Conservation (phyloP, 64 coral and sea anemone genomes). For the Montipora capricornis region DNA sequence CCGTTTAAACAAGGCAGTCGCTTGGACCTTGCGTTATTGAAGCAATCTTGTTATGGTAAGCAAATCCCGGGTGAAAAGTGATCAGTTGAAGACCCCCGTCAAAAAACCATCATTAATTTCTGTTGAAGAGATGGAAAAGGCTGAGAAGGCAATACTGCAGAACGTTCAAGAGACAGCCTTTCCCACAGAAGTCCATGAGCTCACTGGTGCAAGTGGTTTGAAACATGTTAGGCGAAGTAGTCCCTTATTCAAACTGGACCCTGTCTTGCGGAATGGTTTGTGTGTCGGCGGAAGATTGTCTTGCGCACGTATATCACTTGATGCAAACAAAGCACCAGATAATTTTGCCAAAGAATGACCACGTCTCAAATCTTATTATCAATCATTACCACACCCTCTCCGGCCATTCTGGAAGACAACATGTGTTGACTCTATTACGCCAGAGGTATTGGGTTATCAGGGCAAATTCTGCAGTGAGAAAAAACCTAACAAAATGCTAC, state of each 20-base stretch:
- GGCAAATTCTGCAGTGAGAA: neutral
- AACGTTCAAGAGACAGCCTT: too few species aligned
- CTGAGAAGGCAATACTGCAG: too few species aligned
- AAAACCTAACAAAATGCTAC: neutral
- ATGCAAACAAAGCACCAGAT: slow-evolving; percentile 47
- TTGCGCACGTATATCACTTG: neutral
- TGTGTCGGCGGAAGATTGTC: slow-evolving; percentile 51
- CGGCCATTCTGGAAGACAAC: slow-evolving; percentile 34
- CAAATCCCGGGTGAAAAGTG: neutral
- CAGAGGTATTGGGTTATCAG: slow-evolving; percentile 12
- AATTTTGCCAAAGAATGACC: slow-evolving; percentile 34
- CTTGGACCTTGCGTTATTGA: slow-evolving; percentile 52
- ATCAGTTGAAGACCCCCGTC: neutral
- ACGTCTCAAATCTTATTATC: slow-evolving; percentile 25
- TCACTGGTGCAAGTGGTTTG: neutral
- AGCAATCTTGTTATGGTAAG: neutral
- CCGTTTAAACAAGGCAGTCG: slow-evolving; percentile 53
- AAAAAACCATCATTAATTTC: too few species aligned
- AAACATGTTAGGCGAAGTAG: neutral
- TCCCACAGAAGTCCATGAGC: too few species aligned
- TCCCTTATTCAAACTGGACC: slow-evolving; percentile 23
- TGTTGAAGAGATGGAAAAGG: too few species aligned
- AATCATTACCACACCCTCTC: slow-evolving; percentile 8
- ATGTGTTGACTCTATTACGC: neutral
- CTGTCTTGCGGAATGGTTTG: neutral